Evolutionary conservation across 1,140 invertebrate genomes (phyloP), one percentile per base, ranked within the genome.

Genomic region (Orius insidiosus): DNA sequence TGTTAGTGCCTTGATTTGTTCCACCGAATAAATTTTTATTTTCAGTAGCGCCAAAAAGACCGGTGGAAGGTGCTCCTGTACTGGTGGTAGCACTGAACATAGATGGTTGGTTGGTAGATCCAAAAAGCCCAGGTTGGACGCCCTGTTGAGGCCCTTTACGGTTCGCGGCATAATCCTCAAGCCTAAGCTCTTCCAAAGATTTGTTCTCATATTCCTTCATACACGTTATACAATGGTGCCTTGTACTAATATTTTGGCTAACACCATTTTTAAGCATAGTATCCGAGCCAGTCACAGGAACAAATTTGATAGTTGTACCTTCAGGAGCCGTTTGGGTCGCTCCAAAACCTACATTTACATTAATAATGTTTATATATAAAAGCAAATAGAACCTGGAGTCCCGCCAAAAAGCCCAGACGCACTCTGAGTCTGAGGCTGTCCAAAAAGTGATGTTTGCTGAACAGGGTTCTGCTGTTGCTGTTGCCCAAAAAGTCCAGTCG

Each of bases 201-300:
- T 97, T 97, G 15, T 59, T 66, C 59, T 97, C 90, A 65, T 97
- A 97, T 58, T 97, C 90, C 67, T 96, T 94, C 93, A 96, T 97
- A 49, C 83, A 86, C 3, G 87, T 92, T 34, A 97, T 97, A 59
- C 89, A 95, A 60, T 94, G 85, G 62, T 95, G 88, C 54, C 84
- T 75, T 2, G 88, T 96, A 47, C 74, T 83, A 51, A 98, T 89
- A 47, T 68, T 88, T 53, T 76, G 75, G 1, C 78, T 74, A 8
- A 73, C 70, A 2, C 85, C 85, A 62, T 79, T 79, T 63, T 95
- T 95, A 43, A 87, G 71, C 68, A 96, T 83, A 0, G 88, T 85
- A 59, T 96, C 92, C 0, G 77, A 85, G 11, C 89, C 89, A 39
- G 76, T 77, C 0, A 86, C 74, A 0, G 90, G 80, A 54, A 72